Base-by-base conservation (phyloP, 2,797 vertebrate species). In the Alca torda region DNA sequence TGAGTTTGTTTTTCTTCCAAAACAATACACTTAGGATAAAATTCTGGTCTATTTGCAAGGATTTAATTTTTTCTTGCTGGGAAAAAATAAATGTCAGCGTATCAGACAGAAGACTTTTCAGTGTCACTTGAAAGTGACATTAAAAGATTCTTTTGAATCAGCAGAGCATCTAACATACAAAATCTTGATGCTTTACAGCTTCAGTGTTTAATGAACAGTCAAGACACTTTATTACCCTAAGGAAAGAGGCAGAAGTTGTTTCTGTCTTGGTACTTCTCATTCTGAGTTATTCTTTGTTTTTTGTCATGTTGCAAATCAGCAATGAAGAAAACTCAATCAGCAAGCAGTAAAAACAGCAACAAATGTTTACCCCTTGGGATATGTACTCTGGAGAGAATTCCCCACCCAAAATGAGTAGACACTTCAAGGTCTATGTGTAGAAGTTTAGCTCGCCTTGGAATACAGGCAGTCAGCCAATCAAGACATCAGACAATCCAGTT, bases 351-450 rank as follows among this genome's bases (percentile, higher is more conserved):
- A 95, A 93, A 80, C 90, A 95, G 95, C 90, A 95, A 93, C 93
- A 96, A 94, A 87, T 95, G 92, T 96, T 96, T 96, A 94, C 90
- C 90, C 96, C 92, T 92, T 97, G 96, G 93, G 95, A 92, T 92
- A 95, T 93, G 81, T 95, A 72, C 92, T 95, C 88, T 89, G 78
- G 75, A 87, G 82, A 94, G 95, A 68, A 93, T 69, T 95, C 93
- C 92, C 88, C 94, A 95, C 88, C 94, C 94, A 95, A 70, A 90
- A 54, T 7, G 33, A 90, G 88, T 53, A 95, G 95, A 87, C 76
- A 81, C 92, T 88, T 94, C 61, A 54, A 95, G 94, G 33, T 84
- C 81, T 95, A 31, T 28, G 26, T 3, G 13, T 67, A 87, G 70
- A 93, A 37, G 77, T 69, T 89, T 35, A 88, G 79, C 74, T 16